Percentiles rank a stretch among this genome's conserved stretches.
Evolutionary conservation across 2,797 vertebrate genomes (phyloP).

Genomic region (Smutsia gigantea): DNA sequence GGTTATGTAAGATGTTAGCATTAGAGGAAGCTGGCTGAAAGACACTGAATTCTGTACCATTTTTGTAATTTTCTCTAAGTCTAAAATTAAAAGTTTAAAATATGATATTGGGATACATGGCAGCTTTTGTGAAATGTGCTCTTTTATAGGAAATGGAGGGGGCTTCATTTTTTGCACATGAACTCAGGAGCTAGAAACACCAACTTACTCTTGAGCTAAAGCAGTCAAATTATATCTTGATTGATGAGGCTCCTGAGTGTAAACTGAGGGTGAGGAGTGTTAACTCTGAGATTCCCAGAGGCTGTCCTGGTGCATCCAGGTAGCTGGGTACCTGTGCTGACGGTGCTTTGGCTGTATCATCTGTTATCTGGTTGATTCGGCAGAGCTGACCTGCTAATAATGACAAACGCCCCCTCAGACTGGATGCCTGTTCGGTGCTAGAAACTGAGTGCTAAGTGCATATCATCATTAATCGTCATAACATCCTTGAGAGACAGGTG

Average conservation of each 20-base stretch:
- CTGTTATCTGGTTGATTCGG: not conserved
- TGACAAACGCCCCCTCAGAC: not conserved
- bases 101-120: not conserved
- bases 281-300: not conserved
- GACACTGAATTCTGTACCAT: not conserved
- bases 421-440: not conserved
- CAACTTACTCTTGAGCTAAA: slow-evolving; percentile 17
- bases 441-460: not conserved
- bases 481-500: not conserved
- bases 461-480: not conserved
- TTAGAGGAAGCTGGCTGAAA: not conserved
- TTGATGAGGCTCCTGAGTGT: not conserved
- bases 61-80: slow-evolving; percentile 10
- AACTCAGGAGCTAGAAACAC: not conserved
- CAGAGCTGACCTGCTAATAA: not conserved
- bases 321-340: not conserved
- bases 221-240: not conserved
- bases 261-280: not conserved
- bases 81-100: not conserved
- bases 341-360: not conserved
- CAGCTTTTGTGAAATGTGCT: not conserved
- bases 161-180: not conserved
- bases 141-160: not conserved
- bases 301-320: no score
- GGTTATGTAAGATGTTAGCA: not conserved